These are phyloP conservation scores for Apocrypta bakeri DNA, from an alignment of 1,140 invertebrate species.

Conservation along the genomic window DNA sequence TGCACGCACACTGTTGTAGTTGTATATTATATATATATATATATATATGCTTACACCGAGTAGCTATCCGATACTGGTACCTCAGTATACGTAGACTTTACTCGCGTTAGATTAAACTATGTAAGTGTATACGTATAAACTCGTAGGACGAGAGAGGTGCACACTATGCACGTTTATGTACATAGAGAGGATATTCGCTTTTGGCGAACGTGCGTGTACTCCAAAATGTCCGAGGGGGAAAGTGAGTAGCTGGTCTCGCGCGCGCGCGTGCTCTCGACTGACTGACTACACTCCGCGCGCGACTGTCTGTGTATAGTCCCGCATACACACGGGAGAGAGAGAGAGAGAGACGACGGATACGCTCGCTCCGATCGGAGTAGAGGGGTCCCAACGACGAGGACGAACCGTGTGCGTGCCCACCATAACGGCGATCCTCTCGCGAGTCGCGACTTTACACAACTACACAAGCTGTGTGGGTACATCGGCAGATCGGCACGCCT, in stretches of 20 bases:
- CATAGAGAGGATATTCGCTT: background rate
- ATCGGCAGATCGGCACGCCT: too few relatives aligned
- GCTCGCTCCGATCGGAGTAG: background rate
- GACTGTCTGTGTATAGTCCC: background rate
- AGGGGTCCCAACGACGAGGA: background rate
- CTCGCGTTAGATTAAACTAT: too few relatives aligned
- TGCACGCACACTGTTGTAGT: too few relatives aligned
- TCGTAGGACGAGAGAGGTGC: too few relatives aligned
- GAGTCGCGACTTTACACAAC: background rate
- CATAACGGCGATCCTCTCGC: slow-evolving; percentile 26
- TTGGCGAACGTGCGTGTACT: background rate
- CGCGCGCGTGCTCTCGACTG: background rate
- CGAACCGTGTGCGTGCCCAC: slow-evolving; percentile 12
- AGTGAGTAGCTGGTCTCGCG: background rate
- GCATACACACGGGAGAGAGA: too few relatives aligned
- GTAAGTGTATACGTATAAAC: too few relatives aligned
- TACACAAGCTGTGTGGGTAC: too few relatives aligned
- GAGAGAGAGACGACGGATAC: too few relatives aligned
- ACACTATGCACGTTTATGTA: background rate
- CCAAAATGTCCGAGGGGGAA: background rate
- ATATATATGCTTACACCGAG: too few relatives aligned
- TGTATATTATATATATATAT: background rate
- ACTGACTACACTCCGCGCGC: background rate
- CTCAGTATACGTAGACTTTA: too few relatives aligned
- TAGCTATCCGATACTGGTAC: too few relatives aligned